Percentiles rank a stretch among this genome's conserved stretches.
These are phyloP conservation scores for Dasyprocta punctata DNA, from an alignment of 2,113 vertebrate genomes.

Conservation along the genomic window DNA sequence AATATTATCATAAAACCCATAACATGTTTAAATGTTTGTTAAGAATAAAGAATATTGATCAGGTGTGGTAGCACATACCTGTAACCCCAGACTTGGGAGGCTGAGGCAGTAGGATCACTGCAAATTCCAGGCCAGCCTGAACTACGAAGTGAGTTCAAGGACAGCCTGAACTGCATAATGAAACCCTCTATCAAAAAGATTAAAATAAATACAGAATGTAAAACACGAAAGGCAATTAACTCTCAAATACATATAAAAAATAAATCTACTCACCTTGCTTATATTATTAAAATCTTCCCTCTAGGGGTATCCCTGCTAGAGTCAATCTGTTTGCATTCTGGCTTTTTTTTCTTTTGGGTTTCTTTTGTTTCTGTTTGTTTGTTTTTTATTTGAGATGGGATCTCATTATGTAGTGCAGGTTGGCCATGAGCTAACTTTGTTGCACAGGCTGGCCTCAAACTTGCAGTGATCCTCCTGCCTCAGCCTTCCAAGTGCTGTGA, in stretches of 20 bases:
- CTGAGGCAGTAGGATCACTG: too few species aligned
- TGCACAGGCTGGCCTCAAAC: background rate
- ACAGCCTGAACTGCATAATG: too few species aligned
- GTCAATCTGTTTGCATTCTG: background rate
- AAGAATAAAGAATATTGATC: too few species aligned
- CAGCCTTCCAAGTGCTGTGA: background rate
- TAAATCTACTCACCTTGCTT: slow-evolving; percentile 20
- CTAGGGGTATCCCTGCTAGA: background rate
- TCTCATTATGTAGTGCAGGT: background rate
- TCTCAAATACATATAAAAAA: slow-evolving; percentile 23
- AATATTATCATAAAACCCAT: too few species aligned
- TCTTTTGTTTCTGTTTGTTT: too few species aligned
- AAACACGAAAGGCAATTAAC: background rate
- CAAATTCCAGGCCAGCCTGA: too few species aligned
- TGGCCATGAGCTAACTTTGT: background rate
- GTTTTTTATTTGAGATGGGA: background rate
- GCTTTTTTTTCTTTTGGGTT: background rate
- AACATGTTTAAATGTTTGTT: too few species aligned
- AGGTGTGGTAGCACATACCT: too few species aligned
- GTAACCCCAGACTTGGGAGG: too few species aligned
- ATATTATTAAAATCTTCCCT: background rate
- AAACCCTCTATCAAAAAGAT: too few species aligned
- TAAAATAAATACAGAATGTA: background rate
- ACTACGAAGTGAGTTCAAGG: too few species aligned
- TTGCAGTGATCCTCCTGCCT: background rate